Conservation (phyloP, 2,888 invertebrate genomes). For the Amaurobius ferox region DNA sequence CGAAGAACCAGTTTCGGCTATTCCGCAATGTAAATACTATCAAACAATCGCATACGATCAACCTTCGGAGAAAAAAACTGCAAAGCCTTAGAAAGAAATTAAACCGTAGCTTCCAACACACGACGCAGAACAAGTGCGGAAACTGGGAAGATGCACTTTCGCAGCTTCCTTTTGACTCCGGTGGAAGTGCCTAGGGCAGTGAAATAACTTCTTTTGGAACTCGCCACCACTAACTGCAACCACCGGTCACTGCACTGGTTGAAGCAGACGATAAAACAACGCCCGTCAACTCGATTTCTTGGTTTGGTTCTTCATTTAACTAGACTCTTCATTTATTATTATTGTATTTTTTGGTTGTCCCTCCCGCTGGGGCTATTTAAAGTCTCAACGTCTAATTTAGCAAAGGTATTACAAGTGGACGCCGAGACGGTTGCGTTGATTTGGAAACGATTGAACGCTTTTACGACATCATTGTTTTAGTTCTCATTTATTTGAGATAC, state of each 20-base stretch:
- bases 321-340: neutral
- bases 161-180: constrained; percentile 12
- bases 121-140: neutral
- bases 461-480: too few species aligned
- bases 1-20: neutral
- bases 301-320: neutral
- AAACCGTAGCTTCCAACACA: neutral
- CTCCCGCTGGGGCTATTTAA: constrained; percentile 2
- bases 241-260: constrained; percentile 24
- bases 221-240: constrained; percentile 22
- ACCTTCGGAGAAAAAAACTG: neutral
- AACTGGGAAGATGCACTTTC: constrained; percentile 7
- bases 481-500: too few species aligned
- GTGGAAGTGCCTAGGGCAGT: constrained; percentile 10
- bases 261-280: constrained; percentile 25
- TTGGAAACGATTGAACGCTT: too few species aligned
- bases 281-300: constrained; percentile 10
- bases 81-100: neutral
- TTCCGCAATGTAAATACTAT: neutral
- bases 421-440: too few species aligned
- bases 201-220: constrained; percentile 24
- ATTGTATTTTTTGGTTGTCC: neutral
- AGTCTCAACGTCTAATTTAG: neutral
- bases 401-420: neutral
- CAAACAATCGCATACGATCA: too few species aligned